Evolutionary conservation across 2,888 invertebrate species (phyloP).

Genomic region (Aromia moschata): DNA sequence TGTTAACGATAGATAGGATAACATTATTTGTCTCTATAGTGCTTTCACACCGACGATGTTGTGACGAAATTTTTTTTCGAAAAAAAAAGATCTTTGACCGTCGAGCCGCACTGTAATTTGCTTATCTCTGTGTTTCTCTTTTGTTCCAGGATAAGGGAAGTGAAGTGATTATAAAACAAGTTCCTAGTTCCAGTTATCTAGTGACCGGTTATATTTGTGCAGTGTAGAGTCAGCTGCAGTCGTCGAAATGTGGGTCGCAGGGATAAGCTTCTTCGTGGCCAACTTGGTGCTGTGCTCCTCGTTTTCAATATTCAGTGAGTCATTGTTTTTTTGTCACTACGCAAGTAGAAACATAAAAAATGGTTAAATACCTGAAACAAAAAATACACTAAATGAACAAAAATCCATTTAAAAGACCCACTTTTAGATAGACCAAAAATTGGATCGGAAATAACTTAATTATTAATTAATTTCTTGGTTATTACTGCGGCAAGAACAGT

Average conservation of each 20-base stretch:
- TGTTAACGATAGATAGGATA: too few species aligned
- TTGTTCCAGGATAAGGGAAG: constrained; percentile 22
- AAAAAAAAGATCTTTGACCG: not conserved
- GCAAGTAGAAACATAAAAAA: too few species aligned
- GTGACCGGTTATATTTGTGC: not conserved
- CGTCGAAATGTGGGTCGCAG: not conserved
- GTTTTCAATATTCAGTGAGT: constrained; percentile 3
- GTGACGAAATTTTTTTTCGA: too few species aligned
- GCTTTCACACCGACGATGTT: too few species aligned
- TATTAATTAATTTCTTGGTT: too few species aligned
- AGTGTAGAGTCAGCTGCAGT: not conserved
- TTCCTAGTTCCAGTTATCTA: constrained; percentile 18
- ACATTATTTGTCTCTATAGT: too few species aligned
- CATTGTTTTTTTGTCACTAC: not conserved
- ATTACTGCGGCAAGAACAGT: too few species aligned
- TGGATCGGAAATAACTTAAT: too few species aligned
- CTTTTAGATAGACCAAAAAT: too few species aligned
- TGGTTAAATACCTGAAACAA: too few species aligned
- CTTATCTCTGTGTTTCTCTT: constrained; percentile 4
- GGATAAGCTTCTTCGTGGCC: not conserved
- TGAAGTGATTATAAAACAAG: not conserved
- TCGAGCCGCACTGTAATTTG: not conserved
- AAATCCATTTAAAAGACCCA: too few species aligned
- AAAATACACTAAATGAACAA: too few species aligned
- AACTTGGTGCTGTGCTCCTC: constrained; percentile 2